A percentile compares a stretch with the other conserved stretches of the same genome.
Conservation (phyloP, 1,140 invertebrate species). For the Pseudomyrmex cubaensis region DNA sequence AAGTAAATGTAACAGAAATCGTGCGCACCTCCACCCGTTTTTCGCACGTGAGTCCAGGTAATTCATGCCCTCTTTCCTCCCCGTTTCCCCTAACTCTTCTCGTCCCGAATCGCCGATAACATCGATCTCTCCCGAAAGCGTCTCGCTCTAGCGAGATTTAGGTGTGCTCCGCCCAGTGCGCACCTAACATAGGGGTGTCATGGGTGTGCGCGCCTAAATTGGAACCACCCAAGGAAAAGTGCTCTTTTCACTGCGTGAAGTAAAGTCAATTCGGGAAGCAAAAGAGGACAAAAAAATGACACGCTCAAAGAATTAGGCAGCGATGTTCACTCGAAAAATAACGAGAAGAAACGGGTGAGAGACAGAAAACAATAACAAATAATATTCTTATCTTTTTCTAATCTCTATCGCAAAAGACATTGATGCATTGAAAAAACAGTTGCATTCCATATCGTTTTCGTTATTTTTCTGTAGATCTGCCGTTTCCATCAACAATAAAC, state of each 20-base stretch:
- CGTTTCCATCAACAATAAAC: too few relatives aligned
- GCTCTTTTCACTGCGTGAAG: constrained; percentile 19
- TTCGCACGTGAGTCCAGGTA: constrained; percentile 73
- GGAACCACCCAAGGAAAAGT: constrained; percentile 50
- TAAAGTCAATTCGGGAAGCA: neutral
- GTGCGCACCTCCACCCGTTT: constrained; percentile 76
- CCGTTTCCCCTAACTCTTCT: constrained; percentile 5
- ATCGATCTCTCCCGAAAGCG: constrained; percentile 49
- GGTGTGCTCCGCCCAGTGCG: constrained; percentile 39
- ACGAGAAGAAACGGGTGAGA: too few relatives aligned
- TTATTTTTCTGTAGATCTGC: too few relatives aligned
- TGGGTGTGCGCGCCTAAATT: constrained; percentile 49
- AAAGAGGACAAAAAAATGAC: constrained; percentile 10
- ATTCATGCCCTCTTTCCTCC: constrained; percentile 55
- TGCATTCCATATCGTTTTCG: too few relatives aligned
- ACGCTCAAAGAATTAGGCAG: neutral
- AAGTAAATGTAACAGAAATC: constrained; percentile 76
- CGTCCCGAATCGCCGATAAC: constrained; percentile 70
- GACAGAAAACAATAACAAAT: too few relatives aligned
- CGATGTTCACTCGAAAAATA: too few relatives aligned
- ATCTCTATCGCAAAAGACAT: too few relatives aligned
- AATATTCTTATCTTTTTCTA: too few relatives aligned
- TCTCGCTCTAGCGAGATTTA: constrained; percentile 58
- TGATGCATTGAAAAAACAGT: too few relatives aligned
- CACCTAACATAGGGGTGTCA: constrained; percentile 43